Percentiles rank a stretch among this genome's conserved stretches.
phyloP scores from a whole-genome alignment of 2,113 vertebrate species.

The Sardina pilchardus region DNA sequence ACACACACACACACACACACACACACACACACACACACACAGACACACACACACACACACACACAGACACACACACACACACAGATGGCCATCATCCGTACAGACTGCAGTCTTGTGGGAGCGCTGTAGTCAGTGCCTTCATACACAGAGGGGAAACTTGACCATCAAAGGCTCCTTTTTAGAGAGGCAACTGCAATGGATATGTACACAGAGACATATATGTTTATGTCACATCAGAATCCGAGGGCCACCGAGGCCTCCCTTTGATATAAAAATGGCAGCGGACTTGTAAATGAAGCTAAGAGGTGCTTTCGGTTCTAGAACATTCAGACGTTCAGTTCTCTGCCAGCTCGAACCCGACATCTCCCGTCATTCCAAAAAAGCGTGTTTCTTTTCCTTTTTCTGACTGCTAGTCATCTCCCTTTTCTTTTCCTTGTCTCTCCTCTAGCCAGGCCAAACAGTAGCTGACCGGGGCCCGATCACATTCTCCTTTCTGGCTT shows the following conservation, averaged over 20 bases:
- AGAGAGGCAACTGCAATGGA: neutral
- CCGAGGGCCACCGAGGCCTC: neutral
- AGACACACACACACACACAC: no score
- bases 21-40: no score
- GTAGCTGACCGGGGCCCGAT: constrained; percentile 27
- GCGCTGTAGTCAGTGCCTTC: neutral
- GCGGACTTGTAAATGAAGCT: neutral
- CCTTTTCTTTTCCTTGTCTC: constrained; percentile 9
- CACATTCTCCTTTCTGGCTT: constrained; percentile 33
- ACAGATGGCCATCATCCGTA: neutral
- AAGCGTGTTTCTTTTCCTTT: neutral
- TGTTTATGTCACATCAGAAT: neutral
- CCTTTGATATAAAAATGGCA: neutral
- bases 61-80: neutral
- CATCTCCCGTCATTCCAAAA: neutral
- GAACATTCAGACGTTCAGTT: neutral
- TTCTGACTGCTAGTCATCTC: neutral
- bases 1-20: no score
- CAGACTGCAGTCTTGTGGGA: neutral
- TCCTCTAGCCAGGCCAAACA: constrained; percentile 31
- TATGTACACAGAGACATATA: constrained; percentile 2
- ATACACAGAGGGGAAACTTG: neutral
- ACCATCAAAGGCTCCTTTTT: constrained; percentile 7
- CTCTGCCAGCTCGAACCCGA: neutral
- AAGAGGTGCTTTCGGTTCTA: neutral